Evolutionary conservation across 2,888 invertebrate genomes (phyloP), one percentile per base, ranked within the genome.

Genomic region (Dexiosoma caninum): DNA sequence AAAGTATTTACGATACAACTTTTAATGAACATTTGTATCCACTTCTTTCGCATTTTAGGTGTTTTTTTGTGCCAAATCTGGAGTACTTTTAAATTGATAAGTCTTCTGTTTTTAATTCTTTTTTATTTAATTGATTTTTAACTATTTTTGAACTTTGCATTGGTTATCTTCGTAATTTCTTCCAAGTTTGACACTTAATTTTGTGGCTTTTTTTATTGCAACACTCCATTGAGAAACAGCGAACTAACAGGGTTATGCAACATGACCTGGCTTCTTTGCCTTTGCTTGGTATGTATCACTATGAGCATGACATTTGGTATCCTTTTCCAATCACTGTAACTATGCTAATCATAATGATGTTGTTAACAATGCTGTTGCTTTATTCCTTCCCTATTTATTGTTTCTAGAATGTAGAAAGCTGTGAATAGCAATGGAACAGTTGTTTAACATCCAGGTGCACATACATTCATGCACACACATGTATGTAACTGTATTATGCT

Each of bases 251-350:
- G 27, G n/a, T 49, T 49, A 5, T 21, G n/a, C 6, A 23, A 27
- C 49, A 59, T 59, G 59, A 59, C 49, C 40, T 49, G 40, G 14
- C 57, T 51, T 51, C 27, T 51, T 35, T 3, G 14, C 1, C 0
- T 42, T 19, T 42, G 0, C 19, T 44, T 19, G 16, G 0, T 42
- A 16, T 42, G 16, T n/a, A 9, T 14, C 7, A 16, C 14, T 23
- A 42, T 59, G 59, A 59, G 7, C 6, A 35, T 27, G 12, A 8
- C 19, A 40, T 19, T 23, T 32, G 32, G 23, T 37, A 30, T 51
- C 19, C 21, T 46, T 40, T 64, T 42, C 12, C 49, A 75, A 75
- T 67, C 75, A 59, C 44, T 62, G 69, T 60, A 59, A 66, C 49
- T 30, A 69, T 14, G 62, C 35, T 60, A 69, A 60, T 42, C n/a